Conservation (phyloP, 2,888 invertebrate genomes). For the Drosophila meridiana region DNA sequence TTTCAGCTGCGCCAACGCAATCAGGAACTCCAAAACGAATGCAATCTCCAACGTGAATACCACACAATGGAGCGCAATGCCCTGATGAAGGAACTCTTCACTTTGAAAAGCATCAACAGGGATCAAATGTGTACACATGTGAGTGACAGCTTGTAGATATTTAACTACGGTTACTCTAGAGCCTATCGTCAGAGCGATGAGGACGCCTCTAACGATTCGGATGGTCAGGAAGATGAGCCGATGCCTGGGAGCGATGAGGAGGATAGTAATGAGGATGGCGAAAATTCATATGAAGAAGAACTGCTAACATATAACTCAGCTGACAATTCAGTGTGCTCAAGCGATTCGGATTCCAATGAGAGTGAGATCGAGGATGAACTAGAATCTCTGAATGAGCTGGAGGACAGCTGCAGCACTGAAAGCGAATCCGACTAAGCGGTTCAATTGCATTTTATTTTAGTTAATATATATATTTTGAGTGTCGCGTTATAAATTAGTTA, state of each 20-base stretch:
- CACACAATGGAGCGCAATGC: constrained; percentile 78
- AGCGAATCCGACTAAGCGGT: constrained; percentile 38
- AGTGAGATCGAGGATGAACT: constrained; percentile 21
- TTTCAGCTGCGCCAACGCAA: constrained; percentile 71
- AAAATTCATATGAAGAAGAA: neutral
- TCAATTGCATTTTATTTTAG: constrained; percentile 10
- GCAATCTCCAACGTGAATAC: constrained; percentile 78
- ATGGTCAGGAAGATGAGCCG: constrained; percentile 8
- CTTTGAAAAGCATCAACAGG: constrained; percentile 54
- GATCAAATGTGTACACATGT: constrained; percentile 39
- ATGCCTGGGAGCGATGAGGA: constrained; percentile 1
- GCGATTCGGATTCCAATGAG: neutral
- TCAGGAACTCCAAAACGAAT: constrained; percentile 68
- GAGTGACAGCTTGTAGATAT: neutral
- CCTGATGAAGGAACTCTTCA: constrained; percentile 73
- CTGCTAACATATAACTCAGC: neutral
- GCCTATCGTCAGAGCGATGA: neutral
- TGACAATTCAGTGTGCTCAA: neutral
- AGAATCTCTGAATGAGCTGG: neutral
- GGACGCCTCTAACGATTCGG: neutral
- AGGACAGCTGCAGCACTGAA: constrained; percentile 7
- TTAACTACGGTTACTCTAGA: neutral
- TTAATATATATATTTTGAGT: neutral
- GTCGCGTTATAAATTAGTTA: neutral
- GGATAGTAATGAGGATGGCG: neutral